Evolutionary conservation across 1,140 invertebrate species (phyloP), one percentile per base, ranked within the genome.

Genomic region (Zaprionus tsacasi): DNA sequence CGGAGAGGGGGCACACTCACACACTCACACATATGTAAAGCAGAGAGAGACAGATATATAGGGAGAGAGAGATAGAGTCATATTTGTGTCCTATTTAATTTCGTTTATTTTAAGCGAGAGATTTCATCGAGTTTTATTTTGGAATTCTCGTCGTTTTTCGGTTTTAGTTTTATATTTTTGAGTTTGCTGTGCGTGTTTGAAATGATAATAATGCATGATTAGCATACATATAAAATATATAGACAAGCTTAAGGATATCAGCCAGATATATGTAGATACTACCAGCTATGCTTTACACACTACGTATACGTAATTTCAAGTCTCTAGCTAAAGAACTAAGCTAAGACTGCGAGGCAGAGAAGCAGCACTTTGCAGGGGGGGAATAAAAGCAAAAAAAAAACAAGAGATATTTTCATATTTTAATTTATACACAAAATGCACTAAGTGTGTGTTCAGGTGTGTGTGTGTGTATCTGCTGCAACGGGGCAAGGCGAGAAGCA

Each of bases 341-440:
- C 71, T 70, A 75, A 58, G 66, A 40, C 52, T 21, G 38, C 66
- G 61, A 74, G 30, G 65, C 57, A 56, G 48, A 69, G 21, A 21
- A 21, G 21, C 21, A 61, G 56, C 45, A 50, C 11, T 15, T 45
- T 15, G 40, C 1, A 2, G 21, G 21, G n/a, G n/a, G 15, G 40
- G 7, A 15, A 45, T n/a, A 45, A 45, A 45, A 45, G 40, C 40
- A 45, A 48, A 30, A n/a, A n/a, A 40, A 40, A 40, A 40, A 40
- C 13, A 13, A 12, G 13, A 40, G 10, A 54, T 13, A 21, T 21
- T 21, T 21, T 54, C 10, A 6, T 15, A 8, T 21, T 33, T 33
- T 66, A 45, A 45, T 45, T 57, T 76, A 72, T 87, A 73, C 57
- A 77, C 83, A 88, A 88, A 87, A 87, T 87, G 76, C 79, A 86